A percentile compares a stretch with the other conserved stretches of the same genome.
phyloP scores from a whole-genome alignment of 2,888 invertebrate species.

The Acronicta leporina region DNA sequence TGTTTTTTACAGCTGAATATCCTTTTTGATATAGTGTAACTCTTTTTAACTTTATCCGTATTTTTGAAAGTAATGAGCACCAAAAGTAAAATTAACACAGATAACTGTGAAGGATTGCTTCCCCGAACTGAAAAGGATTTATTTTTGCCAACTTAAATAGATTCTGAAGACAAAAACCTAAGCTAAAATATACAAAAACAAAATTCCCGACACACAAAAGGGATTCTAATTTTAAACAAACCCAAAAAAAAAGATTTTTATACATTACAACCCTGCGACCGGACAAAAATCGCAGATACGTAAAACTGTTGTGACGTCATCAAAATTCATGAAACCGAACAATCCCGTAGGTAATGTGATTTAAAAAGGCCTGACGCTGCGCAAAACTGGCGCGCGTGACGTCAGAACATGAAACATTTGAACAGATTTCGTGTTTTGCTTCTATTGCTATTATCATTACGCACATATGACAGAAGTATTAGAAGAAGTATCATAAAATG shows the following conservation, averaged over 20 bases:
- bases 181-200: neutral
- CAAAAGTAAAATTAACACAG: neutral
- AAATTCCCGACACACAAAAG: neutral
- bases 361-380: constrained; percentile 46
- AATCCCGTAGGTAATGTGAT: constrained; percentile 45
- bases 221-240: constrained; percentile 6
- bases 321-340: constrained; percentile 52
- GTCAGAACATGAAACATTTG: constrained; percentile 16
- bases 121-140: no score
- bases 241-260: constrained; percentile 13
- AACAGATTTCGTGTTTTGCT: constrained; percentile 21
- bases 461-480: neutral
- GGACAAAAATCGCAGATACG: constrained; percentile 20
- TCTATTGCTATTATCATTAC: constrained; percentile 4
- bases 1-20: constrained; percentile 42
- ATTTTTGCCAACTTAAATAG: no score
- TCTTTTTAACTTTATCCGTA: neutral
- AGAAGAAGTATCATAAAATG: no score
- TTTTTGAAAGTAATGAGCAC: neutral
- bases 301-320: constrained; percentile 45
- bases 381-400: constrained; percentile 10
- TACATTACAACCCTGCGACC: constrained; percentile 12
- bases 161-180: no score
- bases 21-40: neutral
- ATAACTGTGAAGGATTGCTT: no score